Base-by-base conservation (phyloP, 2,113 vertebrate species). In the Podarcis cretensis region DNA sequence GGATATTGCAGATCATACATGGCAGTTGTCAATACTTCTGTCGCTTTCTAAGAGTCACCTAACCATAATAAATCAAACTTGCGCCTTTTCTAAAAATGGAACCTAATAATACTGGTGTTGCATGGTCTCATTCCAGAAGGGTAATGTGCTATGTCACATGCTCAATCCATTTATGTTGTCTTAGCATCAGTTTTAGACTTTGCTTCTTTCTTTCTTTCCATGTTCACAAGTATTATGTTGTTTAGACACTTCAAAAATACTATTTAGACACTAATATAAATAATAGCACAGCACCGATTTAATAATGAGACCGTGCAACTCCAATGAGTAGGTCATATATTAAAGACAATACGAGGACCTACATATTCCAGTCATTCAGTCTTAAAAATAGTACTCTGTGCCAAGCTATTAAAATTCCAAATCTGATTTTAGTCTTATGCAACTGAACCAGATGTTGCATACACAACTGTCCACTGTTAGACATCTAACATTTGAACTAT, bases 201-300 rank as follows among this genome's bases (percentile, higher is more conserved):
- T 32, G 14, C 37, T 66, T 14, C 40, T 27, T 21, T 35, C 66
- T 82, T 68, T 48, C 27, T 30, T 83, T 69, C 95, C 94, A 66
- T 74, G 92, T 95, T 95, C 94, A 94, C 96, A 94, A 94, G 88
- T 40, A 89, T 93, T 90, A 93, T 96, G 89, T 88, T 95, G 35
- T 87, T 92, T 92, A 89, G 93, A 90, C 90, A 89, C 81, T 89
- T 87, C 57, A 89, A 90, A 96, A 90, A 54, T 54, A 54, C 48
- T 12, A 54, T 54, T 54, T 54, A 54, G 48, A 10, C 2, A 2
- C 48, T 12, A 54, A 54, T 54, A 54, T 54, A 54, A 54, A 54
- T 91, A 91, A 84, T 91, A 91, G 79, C 5, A 1, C 86, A 94
- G 91, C 59, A 37, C 59, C 73, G 68, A 79, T 93, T 94, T 90